Evolutionary conservation across 2,113 vertebrate genomes (phyloP), one percentile per base, ranked within the genome.

Genomic region (Pungitius pungitius): DNA sequence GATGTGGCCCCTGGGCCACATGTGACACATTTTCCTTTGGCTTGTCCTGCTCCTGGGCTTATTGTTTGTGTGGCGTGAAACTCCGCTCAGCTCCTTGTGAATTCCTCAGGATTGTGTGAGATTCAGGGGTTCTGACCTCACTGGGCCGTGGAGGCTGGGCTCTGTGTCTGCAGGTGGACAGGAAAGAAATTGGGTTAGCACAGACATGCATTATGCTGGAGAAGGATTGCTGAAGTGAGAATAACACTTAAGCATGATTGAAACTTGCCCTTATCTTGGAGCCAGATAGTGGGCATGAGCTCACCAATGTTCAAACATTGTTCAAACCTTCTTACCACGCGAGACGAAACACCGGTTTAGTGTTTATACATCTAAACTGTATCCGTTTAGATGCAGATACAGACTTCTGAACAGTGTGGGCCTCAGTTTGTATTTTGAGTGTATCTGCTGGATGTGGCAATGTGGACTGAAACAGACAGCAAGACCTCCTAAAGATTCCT

Each of bases 91-190:
- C 61, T 43, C 68, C 37, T 58, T 75, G 65, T 78, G 65, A 84
- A 87, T 89, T 87, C 68, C 82, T 83, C 87, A 85, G 22, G 39
- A 47, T 40, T 27, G 61, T 78, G 83, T 80, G 54, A 80, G 47
- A 75, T 88, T 83, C 73, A 59, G 35, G 55, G 52, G 27, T 12
- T 24, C 87, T 82, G 77, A 80, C 75, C 80, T 82, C 59, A 51
- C 55, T 47, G 65, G 37, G 27, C 64, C 60, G 37, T 30, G 2
- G 7, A 64, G 18, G 15, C 27, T 26, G 30, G 10, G 33, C 22
- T 71, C n/a, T 26, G 5, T 49, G 57, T 76, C 56, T 84, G 57
- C 65, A 78, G 75, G 74, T 70, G 52, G 59, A 73, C 61, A n/a
- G 58, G 22, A 55, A 49, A 49, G 56, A 39, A 33, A 20, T 9